These are phyloP conservation scores for Xerus rutilus DNA, from an alignment of 2,797 vertebrate species.

Conservation along the genomic window DNA sequence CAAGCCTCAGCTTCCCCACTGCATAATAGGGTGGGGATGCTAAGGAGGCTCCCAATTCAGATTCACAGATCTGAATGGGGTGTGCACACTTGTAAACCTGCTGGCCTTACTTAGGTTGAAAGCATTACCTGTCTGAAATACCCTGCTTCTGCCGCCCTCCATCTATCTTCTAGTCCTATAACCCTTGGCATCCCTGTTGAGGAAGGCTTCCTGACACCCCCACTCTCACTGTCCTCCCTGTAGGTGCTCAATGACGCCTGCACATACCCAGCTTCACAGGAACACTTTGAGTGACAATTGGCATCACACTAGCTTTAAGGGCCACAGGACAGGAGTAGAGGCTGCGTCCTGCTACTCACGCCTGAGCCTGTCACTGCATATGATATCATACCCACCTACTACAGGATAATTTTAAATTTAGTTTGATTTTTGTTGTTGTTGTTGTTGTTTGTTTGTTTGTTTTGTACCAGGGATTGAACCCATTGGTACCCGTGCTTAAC, in stretches of 20 bases:
- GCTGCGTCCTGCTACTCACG: not conserved
- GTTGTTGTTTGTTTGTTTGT: not conserved
- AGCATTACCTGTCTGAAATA: not conserved
- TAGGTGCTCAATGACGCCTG: too few relatives aligned
- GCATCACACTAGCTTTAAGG: fast-evolving
- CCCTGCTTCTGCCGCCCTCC: not conserved
- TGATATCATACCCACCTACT: not conserved
- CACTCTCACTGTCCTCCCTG: not conserved
- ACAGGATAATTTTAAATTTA: not conserved
- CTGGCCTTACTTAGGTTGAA: not conserved
- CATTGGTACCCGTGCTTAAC: too few relatives aligned
- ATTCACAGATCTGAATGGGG: not conserved
- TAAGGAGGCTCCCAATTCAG: not conserved
- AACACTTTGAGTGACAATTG: not conserved
- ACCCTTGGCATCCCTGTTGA: not conserved
- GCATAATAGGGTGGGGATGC: fast-evolving
- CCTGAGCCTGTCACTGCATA: not conserved
- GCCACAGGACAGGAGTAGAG: not conserved
- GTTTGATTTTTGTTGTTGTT: not conserved
- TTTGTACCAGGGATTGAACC: too few relatives aligned
- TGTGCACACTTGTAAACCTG: not conserved
- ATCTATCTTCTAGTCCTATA: not conserved
- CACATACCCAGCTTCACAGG: not conserved
- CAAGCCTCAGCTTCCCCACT: not conserved
- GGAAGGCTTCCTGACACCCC: not conserved